These are phyloP conservation scores for Pseudopodoces humilis DNA, from an alignment of 2,113 vertebrate genomes.

Conservation along the genomic window DNA sequence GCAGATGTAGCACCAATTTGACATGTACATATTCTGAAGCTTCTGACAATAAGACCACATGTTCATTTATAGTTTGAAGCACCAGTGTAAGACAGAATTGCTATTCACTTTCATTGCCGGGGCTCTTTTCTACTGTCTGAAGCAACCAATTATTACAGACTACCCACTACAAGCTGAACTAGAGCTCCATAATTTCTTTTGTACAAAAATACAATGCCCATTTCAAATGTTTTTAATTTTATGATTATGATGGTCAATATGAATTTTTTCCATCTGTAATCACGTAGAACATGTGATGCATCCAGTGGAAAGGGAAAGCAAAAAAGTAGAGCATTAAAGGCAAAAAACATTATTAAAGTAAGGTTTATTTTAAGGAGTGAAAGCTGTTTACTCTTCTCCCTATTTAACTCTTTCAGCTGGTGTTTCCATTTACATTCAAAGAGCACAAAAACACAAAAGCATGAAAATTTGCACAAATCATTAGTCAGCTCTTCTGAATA, in stretches of 20 bases:
- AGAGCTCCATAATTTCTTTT: not conserved
- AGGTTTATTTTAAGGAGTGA: not conserved
- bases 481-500: not conserved
- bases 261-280: not conserved
- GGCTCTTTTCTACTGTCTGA: not conserved
- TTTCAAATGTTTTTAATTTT: not conserved
- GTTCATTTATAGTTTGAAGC: not conserved
- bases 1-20: not conserved
- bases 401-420: not conserved
- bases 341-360: not conserved
- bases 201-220: not conserved
- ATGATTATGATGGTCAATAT: not conserved
- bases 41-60: not conserved
- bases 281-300: not conserved
- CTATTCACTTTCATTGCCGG: not conserved
- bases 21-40: not conserved
- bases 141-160: not conserved
- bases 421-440: not conserved
- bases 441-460: not conserved
- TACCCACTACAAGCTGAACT: not conserved
- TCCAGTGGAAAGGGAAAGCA: not conserved
- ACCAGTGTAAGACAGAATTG: not conserved
- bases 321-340: not conserved
- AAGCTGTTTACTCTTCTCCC: not conserved
- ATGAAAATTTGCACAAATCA: not conserved